phyloP scores from a whole-genome alignment of 2,797 vertebrate genomes.

The Vipera ursinii region DNA sequence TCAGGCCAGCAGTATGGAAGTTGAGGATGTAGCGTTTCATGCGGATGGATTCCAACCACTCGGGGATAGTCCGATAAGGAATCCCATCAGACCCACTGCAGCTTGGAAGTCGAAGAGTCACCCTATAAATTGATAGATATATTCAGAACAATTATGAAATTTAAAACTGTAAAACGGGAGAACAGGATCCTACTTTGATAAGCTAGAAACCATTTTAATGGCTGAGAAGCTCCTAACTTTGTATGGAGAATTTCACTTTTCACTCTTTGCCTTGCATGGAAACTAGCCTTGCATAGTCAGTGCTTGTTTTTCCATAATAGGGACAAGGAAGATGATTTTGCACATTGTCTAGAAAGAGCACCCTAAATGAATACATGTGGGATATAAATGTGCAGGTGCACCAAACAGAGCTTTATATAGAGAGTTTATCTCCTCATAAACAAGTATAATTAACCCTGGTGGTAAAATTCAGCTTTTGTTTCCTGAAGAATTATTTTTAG shows the following conservation, averaged over 20 bases:
- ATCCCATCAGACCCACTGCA: slow-evolving; percentile 76
- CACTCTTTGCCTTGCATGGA: neutral
- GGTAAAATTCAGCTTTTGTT: neutral
- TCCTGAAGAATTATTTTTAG: neutral
- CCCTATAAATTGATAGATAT: slow-evolving; percentile 54
- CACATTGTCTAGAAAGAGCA: neutral
- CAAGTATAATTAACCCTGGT: neutral
- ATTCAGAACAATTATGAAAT: slow-evolving; percentile 6
- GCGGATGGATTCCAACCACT: slow-evolving; percentile 91
- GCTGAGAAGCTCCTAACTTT: neutral
- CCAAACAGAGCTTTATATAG: neutral
- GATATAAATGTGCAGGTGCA: neutral
- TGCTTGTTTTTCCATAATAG: neutral
- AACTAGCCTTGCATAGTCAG: neutral
- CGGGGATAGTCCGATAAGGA: slow-evolving; percentile 78
- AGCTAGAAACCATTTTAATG: neutral
- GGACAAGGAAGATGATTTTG: neutral
- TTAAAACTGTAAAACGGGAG: neutral
- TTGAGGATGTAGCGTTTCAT: slow-evolving; percentile 94
- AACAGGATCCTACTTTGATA: neutral
- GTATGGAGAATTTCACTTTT: neutral
- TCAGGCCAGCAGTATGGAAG: slow-evolving; percentile 87
- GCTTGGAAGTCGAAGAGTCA: slow-evolving; percentile 76
- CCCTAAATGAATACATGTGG: neutral
- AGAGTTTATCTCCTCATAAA: neutral